phyloP scores from a whole-genome alignment of 35 echinoderm and acorn worm genomes.

The Nesometra sesokonis region DNA sequence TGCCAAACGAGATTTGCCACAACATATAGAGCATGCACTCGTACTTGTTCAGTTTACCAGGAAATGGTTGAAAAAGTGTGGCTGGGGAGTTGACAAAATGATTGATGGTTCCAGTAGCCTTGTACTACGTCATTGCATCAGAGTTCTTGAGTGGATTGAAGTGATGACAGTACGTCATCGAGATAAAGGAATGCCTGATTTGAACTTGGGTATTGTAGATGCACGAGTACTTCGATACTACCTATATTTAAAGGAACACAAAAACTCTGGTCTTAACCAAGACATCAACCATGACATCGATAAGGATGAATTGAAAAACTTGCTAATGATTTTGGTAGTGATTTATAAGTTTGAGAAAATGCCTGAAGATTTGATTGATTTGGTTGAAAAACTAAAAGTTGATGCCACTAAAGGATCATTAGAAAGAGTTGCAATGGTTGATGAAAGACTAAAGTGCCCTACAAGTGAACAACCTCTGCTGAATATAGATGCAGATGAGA shows the following conservation, averaged over 20 bases:
- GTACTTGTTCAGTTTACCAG: neutral
- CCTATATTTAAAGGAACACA: neutral
- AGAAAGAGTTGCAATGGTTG: too few relatives aligned
- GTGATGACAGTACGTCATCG: neutral
- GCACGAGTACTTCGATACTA: neutral
- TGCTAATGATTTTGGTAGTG: neutral
- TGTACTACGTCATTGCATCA: neutral
- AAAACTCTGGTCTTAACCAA: neutral
- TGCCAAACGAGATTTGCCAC: neutral
- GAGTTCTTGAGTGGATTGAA: neutral
- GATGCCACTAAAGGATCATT: neutral
- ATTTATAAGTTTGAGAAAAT: neutral
- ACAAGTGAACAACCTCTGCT: too few relatives aligned
- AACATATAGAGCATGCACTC: neutral
- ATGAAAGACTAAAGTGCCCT: too few relatives aligned
- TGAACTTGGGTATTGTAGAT: neutral
- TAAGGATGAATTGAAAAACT: neutral
- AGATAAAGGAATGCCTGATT: neutral
- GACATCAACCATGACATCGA: neutral
- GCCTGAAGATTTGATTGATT: neutral
- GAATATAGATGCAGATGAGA: neutral
- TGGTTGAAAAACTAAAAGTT: neutral
- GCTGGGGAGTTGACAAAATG: neutral
- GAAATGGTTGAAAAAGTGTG: neutral
- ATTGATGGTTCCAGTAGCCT: neutral